Base-by-base conservation (phyloP, 1,140 invertebrate species). In the Asbolus verrucosus region DNA sequence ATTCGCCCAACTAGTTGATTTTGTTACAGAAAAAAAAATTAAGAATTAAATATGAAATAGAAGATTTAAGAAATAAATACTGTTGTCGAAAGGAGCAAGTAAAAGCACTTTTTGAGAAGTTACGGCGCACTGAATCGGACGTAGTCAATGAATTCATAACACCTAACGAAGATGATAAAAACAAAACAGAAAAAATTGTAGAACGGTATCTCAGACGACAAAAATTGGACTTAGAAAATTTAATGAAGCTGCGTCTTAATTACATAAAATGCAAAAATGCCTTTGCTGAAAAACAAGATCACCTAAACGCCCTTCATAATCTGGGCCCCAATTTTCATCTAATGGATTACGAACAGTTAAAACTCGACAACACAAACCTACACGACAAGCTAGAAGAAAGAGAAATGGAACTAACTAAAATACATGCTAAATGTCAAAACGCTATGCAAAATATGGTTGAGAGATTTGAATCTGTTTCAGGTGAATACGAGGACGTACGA, bases 311-410 rank as follows among this genome's bases (percentile, higher is more conserved):
- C 1, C 24, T 76, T 61, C 73, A 76, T 36, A 67, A 62, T 13
- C 71, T 76, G 14, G 75, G 73, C 0, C 67, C 69, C 11, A 63
- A 71, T 50, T 61, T 71, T n/a, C 71, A 65, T 24, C 62, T 76
- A 2, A 75, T 80, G 19, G 73, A 81, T 59, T 67, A 68, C 18
- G 76, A 78, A 76, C 72, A 41, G 39, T 69, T 59, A 77, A 78
- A 61, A 71, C 33, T 43, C 65, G 77, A 63, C 60, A 82, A 76
- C 73, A 77, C 73, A 65, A 80, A 8, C 73, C 76, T 62, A 69
- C 78, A 66, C n/a, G n/a, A n/a, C 73, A 81, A 72, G 72, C 77
- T 77, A 11, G 76, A 78, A 43, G 76, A 78, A 41, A 24, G 75
- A 6, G 76, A 78, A 39, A 71, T 73, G 33, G 77, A 78, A 33